These are phyloP conservation scores for Limnephilus auricula DNA, from an alignment of 2,888 invertebrate species.

Conservation along the genomic window DNA sequence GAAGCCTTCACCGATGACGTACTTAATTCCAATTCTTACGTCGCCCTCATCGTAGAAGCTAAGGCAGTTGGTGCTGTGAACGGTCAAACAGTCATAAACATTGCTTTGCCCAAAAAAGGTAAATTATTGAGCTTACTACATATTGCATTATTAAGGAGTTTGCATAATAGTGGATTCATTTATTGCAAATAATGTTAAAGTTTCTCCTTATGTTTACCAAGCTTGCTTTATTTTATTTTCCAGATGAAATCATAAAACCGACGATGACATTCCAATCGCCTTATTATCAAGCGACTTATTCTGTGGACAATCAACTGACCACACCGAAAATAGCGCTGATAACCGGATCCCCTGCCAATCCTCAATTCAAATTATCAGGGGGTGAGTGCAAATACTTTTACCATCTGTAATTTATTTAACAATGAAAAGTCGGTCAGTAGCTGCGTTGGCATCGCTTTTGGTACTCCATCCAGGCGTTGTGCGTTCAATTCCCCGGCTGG, in stretches of 20 bases:
- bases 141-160: not conserved
- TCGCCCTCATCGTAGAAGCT: conserved; percentile 21
- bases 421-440: too few relatives aligned
- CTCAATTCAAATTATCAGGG: not conserved
- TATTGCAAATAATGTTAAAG: not conserved
- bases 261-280: not conserved
- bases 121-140: not conserved
- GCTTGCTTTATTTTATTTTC: not conserved
- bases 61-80: not conserved
- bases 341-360: not conserved
- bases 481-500: too few relatives aligned
- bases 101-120: conserved; percentile 3
- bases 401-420: not conserved
- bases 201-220: not conserved
- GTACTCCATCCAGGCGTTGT: too few relatives aligned
- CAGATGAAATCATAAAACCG: not conserved
- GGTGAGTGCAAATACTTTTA: not conserved
- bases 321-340: not conserved
- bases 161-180: not conserved
- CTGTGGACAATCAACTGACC: not conserved
- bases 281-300: not conserved
- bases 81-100: conserved; percentile 8
- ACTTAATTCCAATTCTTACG: not conserved
- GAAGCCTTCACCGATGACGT: not conserved
- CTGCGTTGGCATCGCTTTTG: too few relatives aligned